Evolutionary conservation across 2,797 vertebrate species (phyloP), one percentile per base, ranked within the genome.

Genomic region (Neoniphon sammara): DNA sequence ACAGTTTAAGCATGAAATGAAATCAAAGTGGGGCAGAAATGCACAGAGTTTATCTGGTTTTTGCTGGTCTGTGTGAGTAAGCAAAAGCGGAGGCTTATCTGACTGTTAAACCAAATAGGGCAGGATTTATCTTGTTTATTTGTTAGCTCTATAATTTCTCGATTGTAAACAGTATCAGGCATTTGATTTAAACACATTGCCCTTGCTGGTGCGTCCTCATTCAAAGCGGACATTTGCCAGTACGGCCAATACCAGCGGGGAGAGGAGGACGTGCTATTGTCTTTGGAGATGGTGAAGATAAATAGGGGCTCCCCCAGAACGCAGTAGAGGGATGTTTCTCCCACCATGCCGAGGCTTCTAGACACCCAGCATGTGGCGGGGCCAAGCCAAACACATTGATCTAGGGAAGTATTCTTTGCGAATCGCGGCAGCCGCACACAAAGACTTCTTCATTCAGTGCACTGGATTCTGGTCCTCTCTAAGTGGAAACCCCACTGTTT

Each of bases 331-430:
- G 54, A 77, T 84, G 73, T 73, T 78, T 87, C 84, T 89, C 80
- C 80, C 72, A 85, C 82, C 53, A 73, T 72, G 82, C 77, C 83
- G 73, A 85, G 83, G 78, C 78, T 78, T 81, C 70, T 31, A 86
- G 85, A 89, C 80, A 79, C 80, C 14, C 89, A 88, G 85, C 71
- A 9, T 91, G 91, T 72, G 77, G 83, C 60, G n/a, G 58, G 47
- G 34, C 85, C 75, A 82, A 84, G 84, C 77, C 86, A 90, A 91
- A 89, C 85, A 92, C 87, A 92, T 87, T 89, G 90, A 92, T 92
- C 85, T 72, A 66, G 78, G 77, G 73, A 87, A 88, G 82, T 71
- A 80, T 85, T 88, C 88, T 66, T 80, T 86, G 81, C 81, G 84
- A 85, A 85, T 84, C 77, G 74, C 31, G 47, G 49, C 81, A 72